Conservation (phyloP, 1,140 invertebrate genomes). For the Drosophila aff. region DNA sequence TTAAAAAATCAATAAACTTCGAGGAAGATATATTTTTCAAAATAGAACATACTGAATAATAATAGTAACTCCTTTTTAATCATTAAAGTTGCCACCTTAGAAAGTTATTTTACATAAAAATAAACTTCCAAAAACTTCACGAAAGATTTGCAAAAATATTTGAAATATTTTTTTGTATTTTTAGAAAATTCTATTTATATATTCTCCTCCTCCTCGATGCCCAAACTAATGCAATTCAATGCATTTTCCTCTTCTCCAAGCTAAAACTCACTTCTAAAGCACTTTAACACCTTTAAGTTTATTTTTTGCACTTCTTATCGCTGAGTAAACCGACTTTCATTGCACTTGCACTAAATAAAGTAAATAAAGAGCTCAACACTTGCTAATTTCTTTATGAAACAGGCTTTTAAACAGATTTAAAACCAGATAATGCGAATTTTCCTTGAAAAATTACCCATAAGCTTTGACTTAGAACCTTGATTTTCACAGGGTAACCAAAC, state of each 20-base stretch:
- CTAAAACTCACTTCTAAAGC: conserved; percentile 16
- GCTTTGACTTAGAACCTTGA: background rate
- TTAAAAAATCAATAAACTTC: too few relatives aligned
- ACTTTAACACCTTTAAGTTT: conserved; percentile 16
- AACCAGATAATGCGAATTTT: too few relatives aligned
- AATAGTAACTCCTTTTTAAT: too few relatives aligned
- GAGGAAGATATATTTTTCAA: too few relatives aligned
- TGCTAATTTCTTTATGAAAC: conserved; percentile 4
- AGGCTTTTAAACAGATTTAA: background rate
- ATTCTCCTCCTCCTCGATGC: too few relatives aligned
- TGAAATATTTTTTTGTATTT: background rate
- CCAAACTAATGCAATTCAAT: background rate
- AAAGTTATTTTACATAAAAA: too few relatives aligned
- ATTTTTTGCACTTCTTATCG: conserved; percentile 50
- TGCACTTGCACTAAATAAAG: background rate
- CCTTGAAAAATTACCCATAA: conserved; percentile 14
- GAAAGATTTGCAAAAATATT: too few relatives aligned
- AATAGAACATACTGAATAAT: too few relatives aligned
- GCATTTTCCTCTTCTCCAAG: background rate
- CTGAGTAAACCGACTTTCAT: background rate
- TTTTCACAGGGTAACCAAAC: conserved; percentile 27
- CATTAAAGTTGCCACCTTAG: too few relatives aligned
- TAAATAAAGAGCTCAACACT: background rate
- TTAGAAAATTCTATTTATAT: background rate
- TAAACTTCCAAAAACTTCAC: too few relatives aligned